These are phyloP conservation scores for Eupithecia abbreviata DNA, from an alignment of 2,888 invertebrate species.

Conservation along the genomic window DNA sequence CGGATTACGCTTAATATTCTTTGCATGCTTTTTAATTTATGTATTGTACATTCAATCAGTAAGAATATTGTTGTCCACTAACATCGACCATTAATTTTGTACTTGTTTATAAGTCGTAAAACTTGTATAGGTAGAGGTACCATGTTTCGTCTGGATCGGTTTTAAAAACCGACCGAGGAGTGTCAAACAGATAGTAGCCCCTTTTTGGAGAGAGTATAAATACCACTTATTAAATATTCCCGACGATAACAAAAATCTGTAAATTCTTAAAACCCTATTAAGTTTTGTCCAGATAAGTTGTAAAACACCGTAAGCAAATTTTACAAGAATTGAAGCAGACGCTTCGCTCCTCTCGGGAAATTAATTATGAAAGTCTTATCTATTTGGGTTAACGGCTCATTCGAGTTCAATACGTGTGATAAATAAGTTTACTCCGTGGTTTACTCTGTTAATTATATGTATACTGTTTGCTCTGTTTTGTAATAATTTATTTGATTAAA, in stretches of 20 bases:
- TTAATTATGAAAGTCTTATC: background rate
- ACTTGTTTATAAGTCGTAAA: too few species aligned
- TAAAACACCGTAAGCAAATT: background rate
- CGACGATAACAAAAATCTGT: background rate
- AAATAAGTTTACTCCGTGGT: background rate
- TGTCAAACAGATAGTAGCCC: background rate
- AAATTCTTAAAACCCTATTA: background rate
- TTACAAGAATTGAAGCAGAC: background rate
- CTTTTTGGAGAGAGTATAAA: background rate
- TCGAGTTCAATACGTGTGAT: background rate
- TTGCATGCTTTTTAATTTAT: too few species aligned
- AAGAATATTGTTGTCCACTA: too few species aligned
- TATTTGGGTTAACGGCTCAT: conserved; percentile 1
- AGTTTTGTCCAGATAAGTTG: background rate
- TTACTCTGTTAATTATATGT: background rate
- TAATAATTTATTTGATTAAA: background rate
- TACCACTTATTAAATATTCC: background rate
- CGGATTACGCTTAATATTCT: too few species aligned
- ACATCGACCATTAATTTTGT: too few species aligned
- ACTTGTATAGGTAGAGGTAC: too few species aligned
- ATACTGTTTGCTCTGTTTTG: background rate
- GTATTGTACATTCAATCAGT: too few species aligned
- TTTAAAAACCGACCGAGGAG: background rate
- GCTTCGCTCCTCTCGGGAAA: background rate
- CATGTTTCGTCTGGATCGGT: background rate